Percentiles rank a stretch among this genome's conserved stretches.
These are phyloP conservation scores for Drosophila hydei DNA, from an alignment of 1,140 invertebrate genomes.

Conservation along the genomic window DNA sequence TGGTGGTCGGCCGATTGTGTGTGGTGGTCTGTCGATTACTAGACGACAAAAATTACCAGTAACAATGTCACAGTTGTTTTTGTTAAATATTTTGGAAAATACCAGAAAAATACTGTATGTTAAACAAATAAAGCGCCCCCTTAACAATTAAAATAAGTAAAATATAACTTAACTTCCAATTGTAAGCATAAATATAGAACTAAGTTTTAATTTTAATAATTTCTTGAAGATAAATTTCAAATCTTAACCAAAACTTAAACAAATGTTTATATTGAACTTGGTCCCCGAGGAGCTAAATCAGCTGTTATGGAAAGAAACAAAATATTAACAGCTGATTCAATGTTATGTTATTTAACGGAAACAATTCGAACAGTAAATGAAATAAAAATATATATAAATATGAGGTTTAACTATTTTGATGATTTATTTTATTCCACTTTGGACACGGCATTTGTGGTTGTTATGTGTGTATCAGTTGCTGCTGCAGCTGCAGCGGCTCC, in stretches of 20 bases:
- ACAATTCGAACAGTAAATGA: background rate
- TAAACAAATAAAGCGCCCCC: background rate
- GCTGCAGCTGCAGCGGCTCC: conserved; percentile 20
- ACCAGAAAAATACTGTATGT: conserved; percentile 3
- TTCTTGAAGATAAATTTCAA: background rate
- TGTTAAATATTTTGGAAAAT: conserved; percentile 1
- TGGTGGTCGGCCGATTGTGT: conserved; percentile 45
- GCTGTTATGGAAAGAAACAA: conserved; percentile 13
- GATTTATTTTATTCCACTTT: conserved; percentile 40
- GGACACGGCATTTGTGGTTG: conserved; percentile 29
- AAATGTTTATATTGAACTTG: background rate
- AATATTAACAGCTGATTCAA: conserved; percentile 4
- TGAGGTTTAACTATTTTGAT: background rate
- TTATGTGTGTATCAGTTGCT: conserved; percentile 3
- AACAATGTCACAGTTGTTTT: conserved; percentile 21
- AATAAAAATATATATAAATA: background rate
- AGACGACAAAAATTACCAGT: background rate
- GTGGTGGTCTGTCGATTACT: conserved; percentile 35
- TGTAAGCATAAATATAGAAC: background rate
- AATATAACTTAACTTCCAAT: background rate
- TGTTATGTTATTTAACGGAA: background rate
- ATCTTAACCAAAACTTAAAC: background rate
- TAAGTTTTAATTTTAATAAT: background rate
- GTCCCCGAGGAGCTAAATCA: background rate
- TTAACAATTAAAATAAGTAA: background rate